Conservation (phyloP, 2,888 invertebrate species). For the Pollenia griseotomentosa region DNA sequence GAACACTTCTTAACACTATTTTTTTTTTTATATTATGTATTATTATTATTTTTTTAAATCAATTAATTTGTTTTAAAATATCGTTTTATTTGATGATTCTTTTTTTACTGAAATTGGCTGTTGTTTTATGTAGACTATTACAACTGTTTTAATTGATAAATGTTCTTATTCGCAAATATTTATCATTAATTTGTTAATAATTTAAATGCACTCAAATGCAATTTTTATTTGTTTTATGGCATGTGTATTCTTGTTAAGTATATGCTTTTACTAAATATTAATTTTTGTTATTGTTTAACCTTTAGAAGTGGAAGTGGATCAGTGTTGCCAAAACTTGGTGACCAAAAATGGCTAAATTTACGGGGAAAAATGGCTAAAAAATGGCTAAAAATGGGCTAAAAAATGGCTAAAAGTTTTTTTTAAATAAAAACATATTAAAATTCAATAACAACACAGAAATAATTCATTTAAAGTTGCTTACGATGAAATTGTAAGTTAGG, state of each 20-base stretch:
- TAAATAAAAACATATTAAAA: no score
- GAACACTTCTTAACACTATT: neutral
- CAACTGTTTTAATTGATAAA: conserved; percentile 21
- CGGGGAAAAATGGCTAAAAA: no score
- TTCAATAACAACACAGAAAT: no score
- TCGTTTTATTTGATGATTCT: neutral
- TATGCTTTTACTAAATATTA: neutral
- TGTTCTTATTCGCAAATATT: neutral
- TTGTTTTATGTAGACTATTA: neutral
- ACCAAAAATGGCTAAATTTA: no score
- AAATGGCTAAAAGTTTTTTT: no score
- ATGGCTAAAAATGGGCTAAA: no score
- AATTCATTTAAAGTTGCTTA: no score
- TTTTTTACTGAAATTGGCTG: neutral
- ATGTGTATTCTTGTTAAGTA: neutral
- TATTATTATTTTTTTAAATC: conserved; percentile 3
- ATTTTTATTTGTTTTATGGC: neutral
- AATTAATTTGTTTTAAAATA: conserved; percentile 23
- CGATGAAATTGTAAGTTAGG: no score
- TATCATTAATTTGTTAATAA: neutral
- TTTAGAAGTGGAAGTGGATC: neutral
- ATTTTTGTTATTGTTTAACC: neutral
- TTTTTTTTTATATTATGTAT: neutral
- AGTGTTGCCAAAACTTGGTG: no score
- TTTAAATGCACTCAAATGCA: neutral